phyloP scores from a whole-genome alignment of 2,888 invertebrate genomes.

The Pardosa pseudoannulata region DNA sequence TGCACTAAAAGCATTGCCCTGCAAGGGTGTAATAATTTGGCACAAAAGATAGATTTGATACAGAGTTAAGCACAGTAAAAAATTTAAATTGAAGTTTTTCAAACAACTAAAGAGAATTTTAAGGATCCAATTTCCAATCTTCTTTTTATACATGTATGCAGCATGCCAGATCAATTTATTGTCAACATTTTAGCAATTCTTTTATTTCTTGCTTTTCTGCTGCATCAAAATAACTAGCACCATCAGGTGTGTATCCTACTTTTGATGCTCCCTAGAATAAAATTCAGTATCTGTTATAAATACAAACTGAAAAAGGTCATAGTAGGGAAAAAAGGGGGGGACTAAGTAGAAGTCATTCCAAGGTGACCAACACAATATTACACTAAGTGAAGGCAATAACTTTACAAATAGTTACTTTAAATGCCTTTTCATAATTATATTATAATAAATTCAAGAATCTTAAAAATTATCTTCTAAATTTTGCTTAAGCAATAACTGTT shows the following conservation, averaged over 20 bases:
- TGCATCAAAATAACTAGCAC: constrained; percentile 89
- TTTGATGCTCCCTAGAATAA: constrained; percentile 86
- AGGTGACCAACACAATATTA: too few relatives aligned
- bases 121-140: not conserved
- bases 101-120: constrained; percentile 9
- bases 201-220: constrained; percentile 95
- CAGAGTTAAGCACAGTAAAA: not conserved
- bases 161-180: not conserved
- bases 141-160: not conserved
- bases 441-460: too few relatives aligned
- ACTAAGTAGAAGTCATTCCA: too few relatives aligned
- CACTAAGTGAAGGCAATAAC: too few relatives aligned
- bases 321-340: too few relatives aligned
- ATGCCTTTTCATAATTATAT: too few relatives aligned
- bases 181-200: constrained; percentile 81
- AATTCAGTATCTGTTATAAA: too few relatives aligned
- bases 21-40: not conserved
- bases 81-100: constrained; percentile 36
- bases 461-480: too few relatives aligned
- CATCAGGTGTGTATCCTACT: constrained; percentile 90
- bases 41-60: constrained; percentile 11
- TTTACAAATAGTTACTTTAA: too few relatives aligned
- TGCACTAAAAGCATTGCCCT: not conserved
- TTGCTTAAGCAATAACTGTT: too few relatives aligned
- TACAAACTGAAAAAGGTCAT: constrained; percentile 42